A percentile compares a stretch with the other conserved stretches of the same genome.
phyloP scores from a whole-genome alignment of 2,888 invertebrate species.

The Drosophila infuscata region DNA sequence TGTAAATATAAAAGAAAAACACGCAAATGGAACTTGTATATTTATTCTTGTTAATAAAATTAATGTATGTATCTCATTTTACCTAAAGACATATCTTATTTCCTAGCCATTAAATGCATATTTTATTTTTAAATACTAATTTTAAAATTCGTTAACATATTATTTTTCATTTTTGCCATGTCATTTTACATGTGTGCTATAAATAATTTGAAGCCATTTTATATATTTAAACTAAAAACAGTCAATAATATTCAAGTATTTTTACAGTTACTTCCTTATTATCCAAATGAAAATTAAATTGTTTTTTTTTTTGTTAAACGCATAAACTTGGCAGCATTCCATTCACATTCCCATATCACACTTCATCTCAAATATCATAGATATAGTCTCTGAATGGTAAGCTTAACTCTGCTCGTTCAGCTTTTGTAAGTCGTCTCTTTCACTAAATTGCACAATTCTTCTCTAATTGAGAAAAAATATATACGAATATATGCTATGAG shows the following conservation, averaged over 20 bases:
- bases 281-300: neutral
- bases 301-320: too few relatives aligned
- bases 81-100: neutral
- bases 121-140: neutral
- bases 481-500: neutral
- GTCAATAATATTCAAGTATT: neutral
- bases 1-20: neutral
- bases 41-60: neutral
- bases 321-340: slow-evolving; percentile 19
- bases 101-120: neutral
- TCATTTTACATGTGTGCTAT: neutral
- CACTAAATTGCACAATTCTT: slow-evolving; percentile 70
- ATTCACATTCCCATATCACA: slow-evolving; percentile 43
- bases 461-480: slow-evolving; percentile 60
- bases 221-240: neutral
- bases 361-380: slow-evolving; percentile 43
- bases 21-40: neutral
- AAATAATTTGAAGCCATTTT: neutral
- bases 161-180: neutral
- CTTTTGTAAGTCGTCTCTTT: slow-evolving; percentile 35
- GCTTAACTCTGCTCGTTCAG: slow-evolving; percentile 54
- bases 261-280: neutral
- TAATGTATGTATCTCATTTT: neutral
- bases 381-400: slow-evolving; percentile 42
- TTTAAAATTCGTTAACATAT: neutral